Conservation (phyloP, 2,888 invertebrate species). For the Oxytorus armatus region DNA sequence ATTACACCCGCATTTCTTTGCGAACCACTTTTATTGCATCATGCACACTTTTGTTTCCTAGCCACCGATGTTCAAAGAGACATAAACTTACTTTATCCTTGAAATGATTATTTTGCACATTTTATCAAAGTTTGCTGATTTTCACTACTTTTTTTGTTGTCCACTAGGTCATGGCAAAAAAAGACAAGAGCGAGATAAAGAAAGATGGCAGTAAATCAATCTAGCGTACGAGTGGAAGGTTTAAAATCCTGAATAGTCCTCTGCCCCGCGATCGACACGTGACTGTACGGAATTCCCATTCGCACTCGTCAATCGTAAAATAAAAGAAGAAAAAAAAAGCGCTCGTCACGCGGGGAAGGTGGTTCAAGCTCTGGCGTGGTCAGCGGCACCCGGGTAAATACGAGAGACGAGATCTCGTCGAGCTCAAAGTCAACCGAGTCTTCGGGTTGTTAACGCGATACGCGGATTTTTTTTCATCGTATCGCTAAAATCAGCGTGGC, state of each 20-base stretch:
- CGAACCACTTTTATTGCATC: no score
- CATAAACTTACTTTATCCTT: no score
- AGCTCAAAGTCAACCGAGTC: constrained; percentile 72
- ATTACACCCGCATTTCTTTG: no score
- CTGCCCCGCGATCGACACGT: constrained; percentile 31
- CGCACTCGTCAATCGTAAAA: constrained; percentile 18
- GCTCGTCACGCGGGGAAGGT: constrained; percentile 32
- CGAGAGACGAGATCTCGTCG: constrained; percentile 67
- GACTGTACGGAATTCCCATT: background rate
- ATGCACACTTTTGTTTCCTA: no score
- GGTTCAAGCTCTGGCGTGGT: constrained; percentile 10
- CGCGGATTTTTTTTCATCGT: background rate
- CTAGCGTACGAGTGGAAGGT: constrained; percentile 10
- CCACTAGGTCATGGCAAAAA: no score
- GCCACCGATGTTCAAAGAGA: no score
- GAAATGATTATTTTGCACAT: no score
- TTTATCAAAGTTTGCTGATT: no score
- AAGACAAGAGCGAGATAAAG: background rate
- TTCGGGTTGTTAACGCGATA: constrained; percentile 63
- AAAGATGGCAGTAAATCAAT: background rate
- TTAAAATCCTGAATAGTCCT: constrained; percentile 46
- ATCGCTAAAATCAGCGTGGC: background rate
- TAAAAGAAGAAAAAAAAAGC: background rate
- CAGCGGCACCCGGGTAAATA: constrained; percentile 69
- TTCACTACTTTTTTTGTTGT: no score